These are phyloP conservation scores for Anguilla marmorata DNA, from an alignment of 2,797 vertebrate species.

Conservation along the genomic window DNA sequence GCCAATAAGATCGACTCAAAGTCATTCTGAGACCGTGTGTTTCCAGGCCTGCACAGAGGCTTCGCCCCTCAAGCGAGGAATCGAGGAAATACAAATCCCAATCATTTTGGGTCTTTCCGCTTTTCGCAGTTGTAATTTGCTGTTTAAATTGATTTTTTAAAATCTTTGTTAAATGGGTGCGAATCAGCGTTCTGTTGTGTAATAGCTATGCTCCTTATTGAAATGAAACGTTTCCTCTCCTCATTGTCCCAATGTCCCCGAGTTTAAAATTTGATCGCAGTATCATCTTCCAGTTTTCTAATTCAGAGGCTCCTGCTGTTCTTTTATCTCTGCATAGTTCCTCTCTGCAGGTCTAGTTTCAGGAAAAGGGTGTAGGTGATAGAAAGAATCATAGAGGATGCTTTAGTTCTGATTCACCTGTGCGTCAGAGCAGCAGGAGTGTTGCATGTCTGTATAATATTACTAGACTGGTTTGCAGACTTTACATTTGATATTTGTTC, in stretches of 20 bases:
- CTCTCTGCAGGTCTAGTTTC: conserved; percentile 5
- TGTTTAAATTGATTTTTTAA: background rate
- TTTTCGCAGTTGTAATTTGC: background rate
- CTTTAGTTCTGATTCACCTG: background rate
- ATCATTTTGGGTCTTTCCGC: background rate
- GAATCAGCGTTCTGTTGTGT: background rate
- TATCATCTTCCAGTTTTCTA: background rate
- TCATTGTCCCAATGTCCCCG: background rate
- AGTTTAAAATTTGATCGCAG: background rate
- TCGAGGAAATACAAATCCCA: background rate
- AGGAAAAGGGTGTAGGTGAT: background rate
- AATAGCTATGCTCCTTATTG: background rate
- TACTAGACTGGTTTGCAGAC: background rate
- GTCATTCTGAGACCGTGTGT: background rate
- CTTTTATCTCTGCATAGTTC: background rate
- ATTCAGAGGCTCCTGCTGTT: background rate
- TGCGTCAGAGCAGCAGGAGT: background rate
- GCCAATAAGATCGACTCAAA: background rate
- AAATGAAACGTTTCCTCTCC: background rate
- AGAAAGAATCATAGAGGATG: background rate
- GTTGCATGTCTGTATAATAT: background rate
- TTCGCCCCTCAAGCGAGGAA: background rate
- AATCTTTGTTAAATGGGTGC: background rate
- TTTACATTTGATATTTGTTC: background rate
- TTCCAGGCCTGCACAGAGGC: background rate